Evolutionary conservation across 2,797 vertebrate species (phyloP), one percentile per base, ranked within the genome.

Genomic region (Gallinago stenura): DNA sequence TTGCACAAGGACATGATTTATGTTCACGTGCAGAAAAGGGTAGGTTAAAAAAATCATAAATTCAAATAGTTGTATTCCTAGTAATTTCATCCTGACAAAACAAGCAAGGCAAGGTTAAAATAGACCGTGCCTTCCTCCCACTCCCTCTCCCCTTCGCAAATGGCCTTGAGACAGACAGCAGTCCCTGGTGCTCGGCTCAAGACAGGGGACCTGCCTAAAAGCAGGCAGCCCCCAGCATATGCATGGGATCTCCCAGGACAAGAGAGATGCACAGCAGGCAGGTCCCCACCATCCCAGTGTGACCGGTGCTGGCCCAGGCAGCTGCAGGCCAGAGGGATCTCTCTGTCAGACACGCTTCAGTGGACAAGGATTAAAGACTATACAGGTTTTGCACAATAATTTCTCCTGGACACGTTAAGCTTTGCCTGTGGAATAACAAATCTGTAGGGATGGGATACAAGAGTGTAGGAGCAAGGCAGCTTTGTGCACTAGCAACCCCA

Each of bases 271-370:
- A 43, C 9, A 39, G 68, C 8, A 83, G 79, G 51, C 33, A 76
- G 18, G 35, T 71, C 45, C 35, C 28, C 1, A 0, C 26, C 7
- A 0, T 11, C 28, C 51, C 61, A 26, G 62, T 1, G 1, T 50
- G 62, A 71, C 50, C 25, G 20, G 31, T 54, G 30, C 68, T 65
- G 33, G 60, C 35, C 56, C 35, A 35, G 35, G 35, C 35, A 35
- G 43, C 43, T 62, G 43, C 22, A 78, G 43, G 65, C 21, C 46
- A 61, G n/a, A 19, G 43, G 22, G 15, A 57, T n/a, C 22, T 10
- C 30, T 54, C 51, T 76, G 64, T 68, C 54, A 25, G 30, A 14
- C 2, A 3, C 0, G 0, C 71, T 76, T 66, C 58, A 66, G 9
- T 10, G 41, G 48, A 53, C 37, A 35, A 76, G 11, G n/a, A 51